These are phyloP conservation scores for Lasioglossum villosulum DNA, from an alignment of 2,888 invertebrate species.

Conservation along the genomic window DNA sequence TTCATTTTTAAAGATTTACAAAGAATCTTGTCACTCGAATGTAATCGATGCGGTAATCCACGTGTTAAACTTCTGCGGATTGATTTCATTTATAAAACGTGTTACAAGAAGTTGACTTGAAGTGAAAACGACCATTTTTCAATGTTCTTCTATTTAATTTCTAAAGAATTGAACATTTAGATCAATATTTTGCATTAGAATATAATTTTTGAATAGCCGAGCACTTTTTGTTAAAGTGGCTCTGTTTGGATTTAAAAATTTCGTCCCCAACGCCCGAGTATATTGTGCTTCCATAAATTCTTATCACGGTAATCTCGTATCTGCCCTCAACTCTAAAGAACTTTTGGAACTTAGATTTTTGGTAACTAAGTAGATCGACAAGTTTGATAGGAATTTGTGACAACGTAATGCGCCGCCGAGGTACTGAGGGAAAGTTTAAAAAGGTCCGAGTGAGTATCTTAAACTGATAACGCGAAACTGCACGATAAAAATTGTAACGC, in stretches of 20 bases:
- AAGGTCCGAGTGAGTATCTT: neutral
- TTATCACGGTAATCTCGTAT: neutral
- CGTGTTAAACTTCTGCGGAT: neutral
- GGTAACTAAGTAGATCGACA: neutral
- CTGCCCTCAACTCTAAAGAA: neutral
- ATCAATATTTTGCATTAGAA: too few species aligned
- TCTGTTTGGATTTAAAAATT: neutral
- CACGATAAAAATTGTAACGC: neutral
- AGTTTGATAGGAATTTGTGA: neutral
- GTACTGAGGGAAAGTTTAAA: neutral
- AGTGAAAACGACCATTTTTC: too few species aligned
- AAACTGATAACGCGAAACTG: neutral
- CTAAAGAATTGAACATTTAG: neutral
- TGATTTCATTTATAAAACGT: neutral
- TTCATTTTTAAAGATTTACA: neutral
- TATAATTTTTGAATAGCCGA: neutral
- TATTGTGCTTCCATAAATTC: neutral
- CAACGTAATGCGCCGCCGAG: neutral
- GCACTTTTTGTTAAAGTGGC: neutral
- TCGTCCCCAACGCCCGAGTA: neutral
- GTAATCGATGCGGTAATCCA: neutral
- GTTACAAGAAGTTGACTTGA: neutral
- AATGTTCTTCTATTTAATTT: too few species aligned
- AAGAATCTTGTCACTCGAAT: neutral
- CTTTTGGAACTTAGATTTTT: neutral